phyloP scores from a whole-genome alignment of 2,888 invertebrate genomes.

The Noctua janthe region DNA sequence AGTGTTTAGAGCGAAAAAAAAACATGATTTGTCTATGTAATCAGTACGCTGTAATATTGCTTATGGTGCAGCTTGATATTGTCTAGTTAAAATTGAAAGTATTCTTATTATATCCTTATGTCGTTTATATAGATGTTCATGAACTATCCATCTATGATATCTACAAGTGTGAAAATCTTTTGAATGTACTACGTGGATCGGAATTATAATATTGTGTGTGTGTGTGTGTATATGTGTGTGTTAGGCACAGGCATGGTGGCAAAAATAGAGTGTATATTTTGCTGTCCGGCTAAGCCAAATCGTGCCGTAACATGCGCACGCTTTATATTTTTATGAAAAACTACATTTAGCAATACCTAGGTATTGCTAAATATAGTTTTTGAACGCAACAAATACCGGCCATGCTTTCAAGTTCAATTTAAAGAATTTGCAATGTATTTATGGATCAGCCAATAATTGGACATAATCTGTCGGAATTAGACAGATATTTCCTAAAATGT shows the following conservation, averaged over 20 bases:
- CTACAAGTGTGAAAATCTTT: slow-evolving; percentile 21
- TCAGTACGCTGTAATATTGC: slow-evolving; percentile 44
- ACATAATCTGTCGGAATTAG: too few species aligned
- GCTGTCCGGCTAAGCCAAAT: not conserved
- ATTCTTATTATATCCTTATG: slow-evolving; percentile 21
- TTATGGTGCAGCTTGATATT: slow-evolving; percentile 44
- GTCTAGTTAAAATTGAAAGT: slow-evolving; percentile 40
- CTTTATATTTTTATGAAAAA: not conserved
- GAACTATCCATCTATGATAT: slow-evolving; percentile 20
- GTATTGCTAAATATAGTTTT: too few species aligned
- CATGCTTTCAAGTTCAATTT: not conserved
- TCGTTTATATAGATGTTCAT: slow-evolving; percentile 23
- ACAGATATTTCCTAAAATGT: not conserved
- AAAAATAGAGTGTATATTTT: not conserved
- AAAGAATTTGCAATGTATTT: not conserved
- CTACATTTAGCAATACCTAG: not conserved
- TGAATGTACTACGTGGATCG: slow-evolving; percentile 6
- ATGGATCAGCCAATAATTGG: not conserved
- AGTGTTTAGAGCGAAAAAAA: not conserved
- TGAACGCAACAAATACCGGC: too few species aligned
- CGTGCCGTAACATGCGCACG: not conserved
- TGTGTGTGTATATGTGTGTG: not conserved
- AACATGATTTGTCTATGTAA: slow-evolving; percentile 14
- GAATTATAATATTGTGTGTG: slow-evolving; percentile 23
- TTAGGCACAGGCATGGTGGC: not conserved